Base-by-base conservation (phyloP, 1,140 invertebrate genomes). In the Zaprionus taronus region DNA sequence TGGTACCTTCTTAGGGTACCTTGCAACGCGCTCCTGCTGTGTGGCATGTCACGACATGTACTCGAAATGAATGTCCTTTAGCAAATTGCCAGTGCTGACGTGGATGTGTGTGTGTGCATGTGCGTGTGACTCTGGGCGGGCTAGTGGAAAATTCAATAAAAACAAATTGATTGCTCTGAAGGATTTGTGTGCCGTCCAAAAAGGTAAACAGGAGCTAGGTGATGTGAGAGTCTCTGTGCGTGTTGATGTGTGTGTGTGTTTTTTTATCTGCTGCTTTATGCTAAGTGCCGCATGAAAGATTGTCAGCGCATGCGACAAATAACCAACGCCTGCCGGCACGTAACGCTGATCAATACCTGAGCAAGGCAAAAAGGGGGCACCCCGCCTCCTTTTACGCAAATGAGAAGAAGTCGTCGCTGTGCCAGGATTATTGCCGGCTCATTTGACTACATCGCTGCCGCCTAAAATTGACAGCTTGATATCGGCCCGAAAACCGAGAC, bases 91-190 rank as follows among this genome's bases (percentile, higher is more conserved):
- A 75, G 62, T 61, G 22, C 36, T 74, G 70, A 51, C 36, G 62
- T 49, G 61, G n/a, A n/a, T n/a, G 49, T 55, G 44, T n/a, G 9
- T 31, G 22, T 34, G 20, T 14, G 11, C 2, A n/a, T 22, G 53
- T 5, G 26, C n/a, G 31, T n/a, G 22, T 26, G 65, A 61, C 49
- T 60, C 44, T 11, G 24, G 81, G 58, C 74, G 51, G 70, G 64
- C 78, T 67, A 44, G 66, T 31, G 38, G 63, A 80, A 89, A 87
- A 89, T 89, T 87, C 84, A 87, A 87, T 87, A 87, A 87, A 87
- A 87, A 76, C 84, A 84, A 89, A 87, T 87, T 87, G 83, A 87
- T 87, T 87, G 83, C 81, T 89, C 56, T 62, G 78, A 65, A 76
- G 78, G 84, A 89, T 87, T 89, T 84, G 81, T 72, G 73, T 83